Percentiles rank a stretch among this genome's conserved stretches.
Evolutionary conservation across 2,888 invertebrate genomes (phyloP).

Genomic region (Enchytraeus crypticus): DNA sequence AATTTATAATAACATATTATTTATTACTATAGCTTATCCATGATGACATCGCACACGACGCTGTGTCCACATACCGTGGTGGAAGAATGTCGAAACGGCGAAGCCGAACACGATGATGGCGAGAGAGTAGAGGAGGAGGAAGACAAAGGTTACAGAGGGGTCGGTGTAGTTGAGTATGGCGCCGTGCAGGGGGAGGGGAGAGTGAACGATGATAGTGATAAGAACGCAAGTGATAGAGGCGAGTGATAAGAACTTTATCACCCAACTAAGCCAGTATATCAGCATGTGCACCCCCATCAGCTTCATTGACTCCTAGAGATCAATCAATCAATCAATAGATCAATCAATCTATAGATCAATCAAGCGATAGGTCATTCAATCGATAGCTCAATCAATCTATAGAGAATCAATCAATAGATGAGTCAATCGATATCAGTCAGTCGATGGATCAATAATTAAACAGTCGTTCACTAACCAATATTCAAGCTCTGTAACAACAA

Average conservation of each 20-base stretch:
- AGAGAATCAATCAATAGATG: no score
- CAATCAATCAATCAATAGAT: no score
- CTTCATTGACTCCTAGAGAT: slow-evolving; percentile 73
- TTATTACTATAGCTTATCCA: not conserved
- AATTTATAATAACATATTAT: not conserved
- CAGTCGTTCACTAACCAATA: no score
- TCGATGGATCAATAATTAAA: no score
- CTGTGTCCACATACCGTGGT: slow-evolving; percentile 60
- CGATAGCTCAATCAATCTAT: no score
- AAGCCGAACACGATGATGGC: slow-evolving; percentile 67
- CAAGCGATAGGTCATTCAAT: no score
- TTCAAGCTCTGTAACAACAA: no score
- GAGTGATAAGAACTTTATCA: slow-evolving; percentile 63
- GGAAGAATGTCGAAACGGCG: slow-evolving; percentile 68
- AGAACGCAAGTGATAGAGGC: slow-evolving; percentile 55
- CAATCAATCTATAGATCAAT: no score
- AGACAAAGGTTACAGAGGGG: slow-evolving; percentile 60
- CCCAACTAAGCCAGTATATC: slow-evolving; percentile 77
- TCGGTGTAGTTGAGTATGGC: slow-evolving; percentile 62
- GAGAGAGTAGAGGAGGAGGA: slow-evolving; percentile 61
- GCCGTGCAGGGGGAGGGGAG: slow-evolving; percentile 26
- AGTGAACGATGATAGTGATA: slow-evolving; percentile 42
- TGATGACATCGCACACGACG: no score
- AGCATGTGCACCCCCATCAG: slow-evolving; percentile 74
- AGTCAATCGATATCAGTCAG: no score